phyloP scores from a whole-genome alignment of 2,888 invertebrate species.

The Pandemis cinnamomeana region DNA sequence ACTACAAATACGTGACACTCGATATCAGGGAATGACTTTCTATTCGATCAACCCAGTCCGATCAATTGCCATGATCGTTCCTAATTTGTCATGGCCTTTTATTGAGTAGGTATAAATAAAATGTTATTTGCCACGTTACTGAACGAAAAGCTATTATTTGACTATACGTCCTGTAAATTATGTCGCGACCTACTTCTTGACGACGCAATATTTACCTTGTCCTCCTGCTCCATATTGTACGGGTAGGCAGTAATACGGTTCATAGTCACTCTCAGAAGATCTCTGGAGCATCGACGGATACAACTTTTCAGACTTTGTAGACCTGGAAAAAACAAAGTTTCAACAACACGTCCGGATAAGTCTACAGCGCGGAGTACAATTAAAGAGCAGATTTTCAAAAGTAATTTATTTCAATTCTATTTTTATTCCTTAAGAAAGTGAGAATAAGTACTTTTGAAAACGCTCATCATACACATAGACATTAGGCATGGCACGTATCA shows the following conservation, averaged over 20 bases:
- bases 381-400: not conserved
- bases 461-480: not conserved
- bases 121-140: not conserved
- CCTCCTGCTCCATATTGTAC: conserved; percentile 85
- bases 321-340: conserved; percentile 83
- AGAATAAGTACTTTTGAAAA: not conserved
- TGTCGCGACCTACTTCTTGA: not conserved
- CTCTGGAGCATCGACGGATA: conserved; percentile 96
- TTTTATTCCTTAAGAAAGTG: not conserved
- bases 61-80: conserved; percentile 1
- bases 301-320: conserved; percentile 97
- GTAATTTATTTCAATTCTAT: not conserved
- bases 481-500: conserved; percentile 33
- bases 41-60: conserved; percentile 1
- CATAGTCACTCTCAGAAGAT: conserved; percentile 92
- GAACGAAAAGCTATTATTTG: not conserved
- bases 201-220: conserved; percentile 82
- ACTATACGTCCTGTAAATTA: not conserved
- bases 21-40: not conserved
- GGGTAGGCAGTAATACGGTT: conserved; percentile 94
- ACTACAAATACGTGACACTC: not conserved
- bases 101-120: not conserved
- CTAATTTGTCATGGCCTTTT: conserved; percentile 3
- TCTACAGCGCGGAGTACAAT: conserved; percentile 4
- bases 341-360: not conserved